Evolutionary conservation across 2,113 vertebrate species (phyloP).

Genomic region (Pterocles gutturalis): DNA sequence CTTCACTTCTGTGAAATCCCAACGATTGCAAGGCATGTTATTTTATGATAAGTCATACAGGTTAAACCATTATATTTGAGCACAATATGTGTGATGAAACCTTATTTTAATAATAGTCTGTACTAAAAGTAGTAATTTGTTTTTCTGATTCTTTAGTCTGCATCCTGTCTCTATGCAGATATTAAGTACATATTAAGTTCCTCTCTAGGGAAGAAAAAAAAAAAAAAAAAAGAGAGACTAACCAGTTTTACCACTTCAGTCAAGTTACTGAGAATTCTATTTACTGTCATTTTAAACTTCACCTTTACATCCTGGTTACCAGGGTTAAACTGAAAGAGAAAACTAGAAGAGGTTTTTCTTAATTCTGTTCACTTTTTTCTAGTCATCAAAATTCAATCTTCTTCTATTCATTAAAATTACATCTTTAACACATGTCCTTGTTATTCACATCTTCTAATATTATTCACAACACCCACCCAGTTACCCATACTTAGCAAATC

Average conservation of each 20-base stretch:
- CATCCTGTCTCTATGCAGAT: not conserved
- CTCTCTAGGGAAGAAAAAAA: not conserved
- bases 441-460: slow-evolving; percentile 65
- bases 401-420: slow-evolving; percentile 60
- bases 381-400: slow-evolving; percentile 58
- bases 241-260: not conserved
- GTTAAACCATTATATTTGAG: not conserved
- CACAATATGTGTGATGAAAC: not conserved
- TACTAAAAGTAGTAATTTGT: not conserved
- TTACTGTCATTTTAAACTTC: not conserved
- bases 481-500: slow-evolving; percentile 58
- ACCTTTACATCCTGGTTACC: not conserved
- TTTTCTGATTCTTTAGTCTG: not conserved
- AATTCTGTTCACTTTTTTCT: slow-evolving; percentile 13
- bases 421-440: slow-evolving; percentile 43
- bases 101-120: not conserved
- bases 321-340: not conserved
- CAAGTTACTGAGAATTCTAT: not conserved
- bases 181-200: not conserved
- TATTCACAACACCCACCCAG: slow-evolving; percentile 59
- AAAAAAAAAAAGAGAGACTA: not conserved
- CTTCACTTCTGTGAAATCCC: not conserved
- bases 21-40: not conserved
- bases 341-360: not conserved
- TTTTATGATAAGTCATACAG: not conserved